Percentiles rank a stretch among this genome's conserved stretches.
Conservation (phyloP, 1,140 invertebrate genomes). For the Saccostrea echinata region DNA sequence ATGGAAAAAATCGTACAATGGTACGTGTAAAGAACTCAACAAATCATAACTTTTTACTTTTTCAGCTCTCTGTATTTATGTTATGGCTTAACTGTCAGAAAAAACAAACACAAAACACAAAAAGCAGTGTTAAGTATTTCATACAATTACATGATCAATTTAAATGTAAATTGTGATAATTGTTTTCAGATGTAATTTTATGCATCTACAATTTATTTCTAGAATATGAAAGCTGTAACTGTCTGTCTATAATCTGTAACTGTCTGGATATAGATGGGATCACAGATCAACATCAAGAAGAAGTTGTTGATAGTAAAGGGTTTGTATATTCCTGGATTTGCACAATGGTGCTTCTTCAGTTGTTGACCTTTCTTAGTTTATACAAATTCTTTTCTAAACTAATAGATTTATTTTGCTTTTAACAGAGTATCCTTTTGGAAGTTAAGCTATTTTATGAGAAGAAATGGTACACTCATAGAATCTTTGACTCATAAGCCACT, state of each 20-base stretch:
- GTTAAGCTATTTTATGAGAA: constrained; percentile 53
- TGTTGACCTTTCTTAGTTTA: not conserved
- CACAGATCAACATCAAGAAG: constrained; percentile 41
- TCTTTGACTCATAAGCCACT: constrained; percentile 51
- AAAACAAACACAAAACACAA: too few species aligned
- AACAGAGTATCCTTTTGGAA: constrained; percentile 53
- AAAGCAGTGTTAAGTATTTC: too few species aligned
- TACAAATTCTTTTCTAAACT: not conserved
- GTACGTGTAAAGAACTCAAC: not conserved
- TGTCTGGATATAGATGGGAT: constrained; percentile 47
- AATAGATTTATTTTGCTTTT: not conserved
- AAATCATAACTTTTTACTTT: too few species aligned
- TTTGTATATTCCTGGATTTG: constrained; percentile 18
- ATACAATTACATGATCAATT: too few species aligned
- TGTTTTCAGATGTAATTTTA: too few species aligned
- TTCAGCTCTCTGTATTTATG: too few species aligned
- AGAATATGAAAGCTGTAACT: constrained; percentile 51
- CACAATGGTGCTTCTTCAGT: not conserved
- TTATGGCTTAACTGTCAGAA: too few species aligned
- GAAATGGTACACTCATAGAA: constrained; percentile 51
- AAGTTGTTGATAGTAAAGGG: constrained; percentile 54
- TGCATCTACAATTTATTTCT: not conserved
- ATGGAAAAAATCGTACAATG: constrained; percentile 30
- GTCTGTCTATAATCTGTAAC: constrained; percentile 52
- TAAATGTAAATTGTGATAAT: too few species aligned